phyloP scores from a whole-genome alignment of 2,888 invertebrate genomes.

The Melieria picta region DNA sequence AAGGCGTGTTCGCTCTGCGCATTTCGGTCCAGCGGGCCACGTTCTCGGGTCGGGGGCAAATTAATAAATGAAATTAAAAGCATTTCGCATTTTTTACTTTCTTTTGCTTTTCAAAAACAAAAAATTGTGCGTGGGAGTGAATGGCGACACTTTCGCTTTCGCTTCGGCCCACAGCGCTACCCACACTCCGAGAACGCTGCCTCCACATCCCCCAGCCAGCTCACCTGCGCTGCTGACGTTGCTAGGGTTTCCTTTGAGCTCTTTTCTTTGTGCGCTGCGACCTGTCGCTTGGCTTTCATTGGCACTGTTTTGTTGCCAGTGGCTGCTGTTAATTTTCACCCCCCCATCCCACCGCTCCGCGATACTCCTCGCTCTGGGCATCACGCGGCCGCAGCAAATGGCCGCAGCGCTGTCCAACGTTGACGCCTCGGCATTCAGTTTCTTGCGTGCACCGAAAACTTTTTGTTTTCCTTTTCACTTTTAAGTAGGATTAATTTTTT shows the following conservation, averaged over 20 bases:
- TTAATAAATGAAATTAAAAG: slow-evolving; percentile 33
- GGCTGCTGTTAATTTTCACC: slow-evolving; percentile 27
- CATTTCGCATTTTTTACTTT: slow-evolving; percentile 25
- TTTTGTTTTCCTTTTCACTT: slow-evolving; percentile 11
- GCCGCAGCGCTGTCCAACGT: no score
- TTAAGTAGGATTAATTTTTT: slow-evolving; percentile 23
- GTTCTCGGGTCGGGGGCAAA: slow-evolving; percentile 11
- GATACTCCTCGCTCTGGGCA: no score
- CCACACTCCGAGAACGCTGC: no score
- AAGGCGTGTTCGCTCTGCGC: slow-evolving; percentile 7
- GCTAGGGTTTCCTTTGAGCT: slow-evolving; percentile 23
- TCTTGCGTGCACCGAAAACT: no score
- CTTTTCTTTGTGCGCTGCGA: slow-evolving; percentile 5
- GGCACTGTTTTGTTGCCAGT: slow-evolving; percentile 10
- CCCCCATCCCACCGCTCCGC: not conserved
- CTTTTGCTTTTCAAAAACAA: slow-evolving; percentile 11
- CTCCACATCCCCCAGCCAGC: no score
- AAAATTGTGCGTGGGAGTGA: not conserved
- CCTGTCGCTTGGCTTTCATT: not conserved
- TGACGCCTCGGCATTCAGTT: no score
- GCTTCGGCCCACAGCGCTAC: not conserved
- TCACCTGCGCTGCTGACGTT: slow-evolving; percentile 1
- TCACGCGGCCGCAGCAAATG: no score
- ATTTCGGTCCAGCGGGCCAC: not conserved
- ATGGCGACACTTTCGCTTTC: slow-evolving; percentile 16